Conservation (phyloP, 2,113 vertebrate genomes). For the Miniopterus natalensis region DNA sequence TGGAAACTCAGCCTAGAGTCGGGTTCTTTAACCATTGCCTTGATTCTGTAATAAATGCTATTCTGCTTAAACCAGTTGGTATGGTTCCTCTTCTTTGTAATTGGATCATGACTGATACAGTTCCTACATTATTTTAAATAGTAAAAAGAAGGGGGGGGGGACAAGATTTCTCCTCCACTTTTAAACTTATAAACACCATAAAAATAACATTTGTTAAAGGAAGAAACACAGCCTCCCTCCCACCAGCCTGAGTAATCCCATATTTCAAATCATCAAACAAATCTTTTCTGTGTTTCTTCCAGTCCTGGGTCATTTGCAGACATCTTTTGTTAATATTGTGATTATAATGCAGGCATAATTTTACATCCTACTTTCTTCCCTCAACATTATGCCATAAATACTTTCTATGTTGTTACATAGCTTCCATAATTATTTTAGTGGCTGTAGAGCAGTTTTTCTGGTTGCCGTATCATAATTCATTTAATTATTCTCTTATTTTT, state of each 20-base stretch:
- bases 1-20: not conserved
- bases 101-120: not conserved
- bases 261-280: not conserved
- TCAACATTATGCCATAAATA: slow-evolving; percentile 46
- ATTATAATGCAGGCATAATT: not conserved
- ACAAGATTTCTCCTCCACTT: not conserved
- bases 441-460: slow-evolving; percentile 21
- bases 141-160: not conserved
- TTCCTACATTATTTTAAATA: slow-evolving; percentile 36
- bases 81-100: not conserved
- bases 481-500: slow-evolving; percentile 62
- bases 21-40: slow-evolving; percentile 9
- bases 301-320: not conserved
- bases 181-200: slow-evolving; percentile 32
- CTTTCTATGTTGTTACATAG: slow-evolving; percentile 9
- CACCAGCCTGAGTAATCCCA: not conserved
- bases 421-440: slow-evolving; percentile 68
- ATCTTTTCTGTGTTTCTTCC: slow-evolving; percentile 1
- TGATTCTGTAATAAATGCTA: not conserved
- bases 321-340: not conserved
- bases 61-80: not conserved
- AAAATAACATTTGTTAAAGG: slow-evolving; percentile 35
- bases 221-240: not conserved
- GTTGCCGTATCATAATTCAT: not conserved
- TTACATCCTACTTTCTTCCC: slow-evolving; percentile 1